phyloP scores from a whole-genome alignment of 2,113 vertebrate species.

The Heterochromis multidens region DNA sequence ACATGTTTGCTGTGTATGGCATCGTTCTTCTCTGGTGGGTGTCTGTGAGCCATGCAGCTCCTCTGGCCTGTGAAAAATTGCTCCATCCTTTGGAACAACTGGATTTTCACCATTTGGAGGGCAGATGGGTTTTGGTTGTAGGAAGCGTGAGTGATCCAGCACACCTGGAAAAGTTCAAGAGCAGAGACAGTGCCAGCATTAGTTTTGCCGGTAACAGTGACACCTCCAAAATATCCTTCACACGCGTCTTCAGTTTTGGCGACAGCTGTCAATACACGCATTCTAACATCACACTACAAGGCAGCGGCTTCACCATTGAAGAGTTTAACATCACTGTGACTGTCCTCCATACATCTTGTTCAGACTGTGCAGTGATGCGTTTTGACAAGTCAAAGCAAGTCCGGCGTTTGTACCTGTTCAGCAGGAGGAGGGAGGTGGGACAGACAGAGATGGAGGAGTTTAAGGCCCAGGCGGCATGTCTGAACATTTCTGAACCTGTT shows the following conservation, averaged over 20 bases:
- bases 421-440: slow-evolving; percentile 29
- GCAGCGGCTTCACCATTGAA: neutral
- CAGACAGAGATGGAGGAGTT: slow-evolving; percentile 25
- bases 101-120: neutral
- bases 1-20: neutral
- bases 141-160: neutral
- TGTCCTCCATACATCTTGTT: slow-evolving; percentile 12
- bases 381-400: neutral
- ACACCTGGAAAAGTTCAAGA: neutral
- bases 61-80: slow-evolving; percentile 18
- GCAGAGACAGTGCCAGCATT: neutral
- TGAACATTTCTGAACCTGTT: neutral
- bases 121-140: slow-evolving; percentile 1
- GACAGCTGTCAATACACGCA: neutral
- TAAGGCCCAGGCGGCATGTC: slow-evolving; percentile 19
- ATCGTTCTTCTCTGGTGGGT: neutral
- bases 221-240: neutral
- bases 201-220: neutral
- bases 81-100: neutral
- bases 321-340: neutral
- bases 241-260: neutral
- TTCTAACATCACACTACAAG: slow-evolving; percentile 6
- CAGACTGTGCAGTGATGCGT: slow-evolving; percentile 34
- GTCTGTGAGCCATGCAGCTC: slow-evolving; percentile 1
- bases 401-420: slow-evolving; percentile 21